Percentiles rank a stretch among this genome's conserved stretches.
Evolutionary conservation across 2,113 vertebrate species (phyloP).

Genomic region (Chrysochloris asiatica): DNA sequence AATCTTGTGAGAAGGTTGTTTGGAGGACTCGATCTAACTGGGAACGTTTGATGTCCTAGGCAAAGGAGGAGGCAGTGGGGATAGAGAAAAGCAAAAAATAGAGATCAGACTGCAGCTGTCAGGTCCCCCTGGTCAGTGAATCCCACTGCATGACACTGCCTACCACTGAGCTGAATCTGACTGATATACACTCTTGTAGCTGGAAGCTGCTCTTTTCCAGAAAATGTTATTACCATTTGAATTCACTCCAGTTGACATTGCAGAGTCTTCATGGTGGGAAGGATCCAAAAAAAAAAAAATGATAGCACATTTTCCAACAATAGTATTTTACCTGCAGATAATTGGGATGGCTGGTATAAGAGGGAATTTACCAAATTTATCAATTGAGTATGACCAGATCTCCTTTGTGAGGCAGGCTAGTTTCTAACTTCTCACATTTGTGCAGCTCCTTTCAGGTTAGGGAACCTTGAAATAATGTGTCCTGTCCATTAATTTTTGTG

Average conservation of each 20-base stretch:
- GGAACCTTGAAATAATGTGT: not conserved
- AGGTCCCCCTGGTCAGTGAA: not conserved
- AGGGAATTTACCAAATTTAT: constrained; percentile 25
- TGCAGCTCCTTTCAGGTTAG: constrained; percentile 22
- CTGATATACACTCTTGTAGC: not conserved
- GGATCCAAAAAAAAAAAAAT: not conserved
- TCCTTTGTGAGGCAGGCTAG: not conserved
- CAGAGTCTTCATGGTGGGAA: constrained; percentile 6
- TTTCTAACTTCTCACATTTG: not conserved
- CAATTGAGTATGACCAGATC: not conserved
- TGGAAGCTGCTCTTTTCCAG: not conserved
- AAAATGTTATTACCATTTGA: constrained; percentile 13
- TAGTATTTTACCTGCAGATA: not conserved
- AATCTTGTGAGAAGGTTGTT: not conserved
- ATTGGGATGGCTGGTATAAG: not conserved
- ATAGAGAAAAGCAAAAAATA: not conserved
- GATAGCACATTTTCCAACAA: not conserved
- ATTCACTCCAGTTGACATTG: not conserved
- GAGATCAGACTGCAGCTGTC: not conserved
- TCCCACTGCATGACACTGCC: not conserved
- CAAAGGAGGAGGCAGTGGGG: not conserved
- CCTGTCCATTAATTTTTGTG: constrained; percentile 54
- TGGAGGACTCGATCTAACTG: not conserved
- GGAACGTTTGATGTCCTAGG: not conserved
- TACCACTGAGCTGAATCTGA: not conserved